Conservation (phyloP, 2,113 vertebrate species). For the Nipponia nippon region DNA sequence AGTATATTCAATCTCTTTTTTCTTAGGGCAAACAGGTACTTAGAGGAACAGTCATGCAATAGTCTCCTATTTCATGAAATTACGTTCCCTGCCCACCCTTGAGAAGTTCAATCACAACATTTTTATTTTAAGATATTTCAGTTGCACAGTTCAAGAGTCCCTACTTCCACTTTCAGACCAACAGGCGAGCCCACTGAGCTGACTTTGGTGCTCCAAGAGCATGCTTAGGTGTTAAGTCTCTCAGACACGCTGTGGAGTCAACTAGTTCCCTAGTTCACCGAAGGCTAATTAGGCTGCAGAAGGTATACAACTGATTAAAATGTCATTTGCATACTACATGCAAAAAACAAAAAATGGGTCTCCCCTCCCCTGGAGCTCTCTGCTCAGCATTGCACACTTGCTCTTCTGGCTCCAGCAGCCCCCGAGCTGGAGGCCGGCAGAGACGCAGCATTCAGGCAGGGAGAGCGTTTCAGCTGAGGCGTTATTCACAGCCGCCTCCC, state of each 20-base stretch:
- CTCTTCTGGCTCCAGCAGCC: neutral
- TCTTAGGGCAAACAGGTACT: neutral
- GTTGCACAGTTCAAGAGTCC: neutral
- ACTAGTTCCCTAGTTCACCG: neutral
- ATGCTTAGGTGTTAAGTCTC: rapidly evolving
- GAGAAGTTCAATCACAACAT: neutral
- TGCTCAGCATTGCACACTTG: neutral
- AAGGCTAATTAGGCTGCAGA: neutral
- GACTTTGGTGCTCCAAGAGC: neutral
- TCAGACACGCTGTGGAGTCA: rapidly evolving
- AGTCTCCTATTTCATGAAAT: neutral
- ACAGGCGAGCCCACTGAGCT: neutral
- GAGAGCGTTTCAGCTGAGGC: neutral
- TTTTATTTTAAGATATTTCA: neutral
- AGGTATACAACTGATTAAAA: neutral
- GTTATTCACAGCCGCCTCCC: neutral
- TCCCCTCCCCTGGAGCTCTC: neutral
- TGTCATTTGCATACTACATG: neutral
- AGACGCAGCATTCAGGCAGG: rapidly evolving
- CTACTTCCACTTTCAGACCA: neutral
- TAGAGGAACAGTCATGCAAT: neutral
- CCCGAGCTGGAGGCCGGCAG: neutral
- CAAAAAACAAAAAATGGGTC: neutral
- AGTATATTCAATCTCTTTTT: neutral
- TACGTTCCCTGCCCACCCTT: neutral